Evolutionary conservation across 1,140 invertebrate genomes (phyloP).

Genomic region (Caerostris darwini): DNA sequence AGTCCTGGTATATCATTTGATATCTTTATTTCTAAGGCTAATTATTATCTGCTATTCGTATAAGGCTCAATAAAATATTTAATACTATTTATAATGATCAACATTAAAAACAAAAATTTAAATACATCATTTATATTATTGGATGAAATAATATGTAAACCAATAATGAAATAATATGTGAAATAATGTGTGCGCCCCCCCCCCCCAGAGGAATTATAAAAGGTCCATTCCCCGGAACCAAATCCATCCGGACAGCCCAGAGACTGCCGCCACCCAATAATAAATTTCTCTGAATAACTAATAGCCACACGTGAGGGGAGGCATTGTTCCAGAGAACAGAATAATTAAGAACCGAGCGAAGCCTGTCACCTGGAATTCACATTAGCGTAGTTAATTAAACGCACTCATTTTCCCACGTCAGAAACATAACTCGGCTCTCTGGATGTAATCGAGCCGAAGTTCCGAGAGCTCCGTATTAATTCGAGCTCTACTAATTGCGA

Average conservation of each 20-base stretch:
- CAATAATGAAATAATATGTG: no score
- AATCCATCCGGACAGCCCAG: background rate
- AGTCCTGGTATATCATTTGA: no score
- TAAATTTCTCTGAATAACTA: conserved; percentile 72
- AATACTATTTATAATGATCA: no score
- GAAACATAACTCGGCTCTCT: conserved; percentile 59
- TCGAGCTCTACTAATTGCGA: conserved; percentile 19
- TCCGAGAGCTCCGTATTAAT: conserved; percentile 12
- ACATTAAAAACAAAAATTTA: no score
- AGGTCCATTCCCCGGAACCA: background rate
- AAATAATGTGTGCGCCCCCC: no score
- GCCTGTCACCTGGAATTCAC: conserved; percentile 63
- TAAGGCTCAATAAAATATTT: no score
- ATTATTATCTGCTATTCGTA: no score
- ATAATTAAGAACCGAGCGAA: conserved; percentile 69
- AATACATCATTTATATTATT: no score
- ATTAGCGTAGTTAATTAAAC: conserved; percentile 74
- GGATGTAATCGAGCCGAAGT: conserved; percentile 16
- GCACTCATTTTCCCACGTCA: conserved; percentile 68
- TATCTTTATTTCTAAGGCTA: no score
- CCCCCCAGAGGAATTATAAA: conserved; percentile 30
- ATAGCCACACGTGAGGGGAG: conserved; percentile 14
- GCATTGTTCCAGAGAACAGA: conserved; percentile 53
- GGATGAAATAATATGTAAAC: no score
- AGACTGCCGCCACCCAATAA: conserved; percentile 40